Evolutionary conservation across 2,113 vertebrate species (phyloP), one percentile per base, ranked within the genome.

Genomic region (Actinemys pallida): DNA sequence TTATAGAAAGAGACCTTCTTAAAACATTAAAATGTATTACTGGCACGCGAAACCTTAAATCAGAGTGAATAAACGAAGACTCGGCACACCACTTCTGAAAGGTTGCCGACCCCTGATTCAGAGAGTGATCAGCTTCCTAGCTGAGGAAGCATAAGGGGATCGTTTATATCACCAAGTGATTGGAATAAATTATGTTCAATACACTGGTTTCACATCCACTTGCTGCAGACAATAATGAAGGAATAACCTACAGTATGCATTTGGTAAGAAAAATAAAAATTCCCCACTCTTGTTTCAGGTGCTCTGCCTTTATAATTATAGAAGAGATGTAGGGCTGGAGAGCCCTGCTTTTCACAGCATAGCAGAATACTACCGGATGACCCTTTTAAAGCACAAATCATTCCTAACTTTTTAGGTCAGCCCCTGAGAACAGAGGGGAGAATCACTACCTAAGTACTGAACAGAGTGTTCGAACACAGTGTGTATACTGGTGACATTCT

Each of bases 171-270:
- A 39, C 49, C 81, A 72, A 88, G 50, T 83, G 14, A 80, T 42
- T 93, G 54, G 90, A 94, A 94, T 96, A 84, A 90, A 92, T 93
- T 90, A 39, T 45, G 39, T 85, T 94, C 69, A 83, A 39, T 83
- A 49, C 90, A 93, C 88, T 78, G 12, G 50, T 92, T 96, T 94
- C 80, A 92, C 52, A 82, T 92, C 54, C 54, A 65, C 94, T 47
- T 86, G 31, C 83, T 92, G 42, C 27, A 76, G 56, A 91, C 19
- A 59, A 24, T 17, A 92, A 84, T 50, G 14, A 56, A 3, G 3
- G 3, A 9, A 59, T 59, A 59, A 31, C 57, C 27, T 59, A 22
- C 25, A 90, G 47, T 22, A 88, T 22, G n/a, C 89, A 80, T 84
- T 87, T 79, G 35, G 81, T 88, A 20, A 20, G 22, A 54, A 54